Percentiles rank a stretch among this genome's conserved stretches.
Evolutionary conservation across 2,888 invertebrate genomes (phyloP).

Genomic region (Euphydryas editha): DNA sequence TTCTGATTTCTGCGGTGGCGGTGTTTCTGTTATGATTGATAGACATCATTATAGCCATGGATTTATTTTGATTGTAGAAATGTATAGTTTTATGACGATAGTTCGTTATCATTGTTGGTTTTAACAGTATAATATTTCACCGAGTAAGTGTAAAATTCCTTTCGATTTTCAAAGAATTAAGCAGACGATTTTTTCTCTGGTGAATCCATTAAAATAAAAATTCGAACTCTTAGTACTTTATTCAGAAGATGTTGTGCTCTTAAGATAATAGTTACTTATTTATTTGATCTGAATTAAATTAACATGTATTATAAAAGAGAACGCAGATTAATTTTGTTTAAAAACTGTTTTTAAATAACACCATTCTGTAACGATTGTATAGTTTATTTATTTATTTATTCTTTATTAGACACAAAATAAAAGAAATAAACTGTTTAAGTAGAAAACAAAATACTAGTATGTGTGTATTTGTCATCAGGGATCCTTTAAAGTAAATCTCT

Average conservation of each 20-base stretch:
- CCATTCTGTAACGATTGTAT: too few relatives aligned
- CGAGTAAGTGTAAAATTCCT: neutral
- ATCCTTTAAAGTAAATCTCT: neutral
- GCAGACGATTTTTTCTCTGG: neutral
- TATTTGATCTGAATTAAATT: too few relatives aligned
- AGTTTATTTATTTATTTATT: too few relatives aligned
- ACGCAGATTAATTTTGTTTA: too few relatives aligned
- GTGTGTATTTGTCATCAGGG: neutral
- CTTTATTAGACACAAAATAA: too few relatives aligned
- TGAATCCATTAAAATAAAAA: neutral
- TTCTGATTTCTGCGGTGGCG: slow-evolving; percentile 12
- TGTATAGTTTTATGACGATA: slow-evolving; percentile 22
- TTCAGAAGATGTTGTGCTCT: too few relatives aligned
- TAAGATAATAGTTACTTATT: too few relatives aligned
- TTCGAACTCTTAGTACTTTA: too few relatives aligned
- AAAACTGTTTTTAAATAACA: too few relatives aligned
- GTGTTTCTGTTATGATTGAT: slow-evolving; percentile 24
- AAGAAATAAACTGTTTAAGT: too few relatives aligned
- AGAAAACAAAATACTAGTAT: too few relatives aligned
- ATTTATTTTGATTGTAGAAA: slow-evolving; percentile 31
- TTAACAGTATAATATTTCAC: slow-evolving; percentile 5
- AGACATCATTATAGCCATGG: slow-evolving; percentile 24
- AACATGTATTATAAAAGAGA: too few relatives aligned
- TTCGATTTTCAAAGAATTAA: neutral
- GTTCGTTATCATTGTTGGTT: slow-evolving; percentile 25